Evolutionary conservation across 2,888 invertebrate species (phyloP).

Genomic region (Leuctra nigra): DNA sequence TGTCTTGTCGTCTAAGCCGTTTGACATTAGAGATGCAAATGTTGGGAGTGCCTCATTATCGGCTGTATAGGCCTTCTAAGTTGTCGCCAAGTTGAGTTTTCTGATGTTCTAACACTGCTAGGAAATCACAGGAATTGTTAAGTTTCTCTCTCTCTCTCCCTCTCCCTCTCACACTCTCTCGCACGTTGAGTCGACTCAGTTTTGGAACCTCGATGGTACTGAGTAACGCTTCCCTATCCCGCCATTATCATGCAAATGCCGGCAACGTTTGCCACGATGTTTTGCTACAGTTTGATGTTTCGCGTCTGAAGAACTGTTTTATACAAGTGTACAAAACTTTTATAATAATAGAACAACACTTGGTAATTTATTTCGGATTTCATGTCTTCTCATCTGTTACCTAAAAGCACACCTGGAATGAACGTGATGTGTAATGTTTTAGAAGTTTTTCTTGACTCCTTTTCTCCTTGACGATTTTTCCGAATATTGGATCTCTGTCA

Average conservation of each 20-base stretch:
- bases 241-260: conserved; percentile 25
- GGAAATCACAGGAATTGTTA: background rate
- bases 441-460: too few species aligned
- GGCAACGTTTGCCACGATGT: conserved; percentile 13
- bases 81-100: background rate
- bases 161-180: too few species aligned
- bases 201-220: too few species aligned
- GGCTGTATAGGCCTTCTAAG: background rate
- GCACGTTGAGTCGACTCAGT: too few species aligned
- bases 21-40: conserved; percentile 3
- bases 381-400: too few species aligned
- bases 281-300: conserved; percentile 15
- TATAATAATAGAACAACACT: conserved; percentile 12
- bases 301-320: conserved; percentile 10
- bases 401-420: too few species aligned
- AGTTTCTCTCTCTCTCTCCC: too few species aligned
- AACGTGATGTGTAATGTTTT: too few species aligned
- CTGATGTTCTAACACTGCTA: background rate
- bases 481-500: too few species aligned
- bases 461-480: too few species aligned
- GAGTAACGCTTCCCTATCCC: conserved; percentile 3
- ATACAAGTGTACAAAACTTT: conserved; percentile 1
- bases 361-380: too few species aligned
- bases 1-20: background rate
- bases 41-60: background rate